These are phyloP conservation scores for Eupithecia insigniata DNA, from an alignment of 2,888 invertebrate genomes.

Conservation along the genomic window DNA sequence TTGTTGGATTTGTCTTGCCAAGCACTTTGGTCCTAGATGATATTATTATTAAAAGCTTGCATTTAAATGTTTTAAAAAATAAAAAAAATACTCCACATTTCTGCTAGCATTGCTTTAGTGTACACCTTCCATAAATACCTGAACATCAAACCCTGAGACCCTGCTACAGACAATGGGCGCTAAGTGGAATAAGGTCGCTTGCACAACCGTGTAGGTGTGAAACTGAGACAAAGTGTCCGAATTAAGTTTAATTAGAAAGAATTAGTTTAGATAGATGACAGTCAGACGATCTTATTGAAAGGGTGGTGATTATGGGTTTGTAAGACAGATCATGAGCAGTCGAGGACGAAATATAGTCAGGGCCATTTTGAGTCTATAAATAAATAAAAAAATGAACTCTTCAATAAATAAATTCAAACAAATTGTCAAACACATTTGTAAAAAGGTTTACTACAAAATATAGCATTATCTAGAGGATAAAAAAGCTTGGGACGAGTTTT, in stretches of 20 bases:
- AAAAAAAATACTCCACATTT: too few species aligned
- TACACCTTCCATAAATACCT: conserved; percentile 12
- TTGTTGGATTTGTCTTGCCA: too few species aligned
- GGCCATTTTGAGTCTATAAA: too few species aligned
- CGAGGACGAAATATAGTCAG: not conserved
- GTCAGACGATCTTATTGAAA: not conserved
- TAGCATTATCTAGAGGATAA: too few species aligned
- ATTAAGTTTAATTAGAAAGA: conserved; percentile 26
- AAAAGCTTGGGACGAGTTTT: too few species aligned
- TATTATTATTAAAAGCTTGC: too few species aligned
- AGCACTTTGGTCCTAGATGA: too few species aligned
- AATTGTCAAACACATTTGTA: too few species aligned
- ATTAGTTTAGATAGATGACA: conserved; percentile 15
- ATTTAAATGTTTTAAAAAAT: too few species aligned
- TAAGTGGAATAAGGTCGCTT: conserved; percentile 71
- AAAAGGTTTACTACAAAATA: too few species aligned
- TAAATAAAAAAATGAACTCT: too few species aligned
- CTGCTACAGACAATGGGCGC: conserved; percentile 55
- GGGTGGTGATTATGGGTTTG: not conserved
- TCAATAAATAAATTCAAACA: too few species aligned
- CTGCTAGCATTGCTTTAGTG: not conserved
- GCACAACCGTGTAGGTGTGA: conserved; percentile 55
- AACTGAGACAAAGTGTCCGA: conserved; percentile 28
- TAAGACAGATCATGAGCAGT: not conserved
- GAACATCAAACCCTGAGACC: conserved; percentile 27